Evolutionary conservation across 2,113 vertebrate species (phyloP), one percentile per base, ranked within the genome.

Genomic region (Enhydra lutris): DNA sequence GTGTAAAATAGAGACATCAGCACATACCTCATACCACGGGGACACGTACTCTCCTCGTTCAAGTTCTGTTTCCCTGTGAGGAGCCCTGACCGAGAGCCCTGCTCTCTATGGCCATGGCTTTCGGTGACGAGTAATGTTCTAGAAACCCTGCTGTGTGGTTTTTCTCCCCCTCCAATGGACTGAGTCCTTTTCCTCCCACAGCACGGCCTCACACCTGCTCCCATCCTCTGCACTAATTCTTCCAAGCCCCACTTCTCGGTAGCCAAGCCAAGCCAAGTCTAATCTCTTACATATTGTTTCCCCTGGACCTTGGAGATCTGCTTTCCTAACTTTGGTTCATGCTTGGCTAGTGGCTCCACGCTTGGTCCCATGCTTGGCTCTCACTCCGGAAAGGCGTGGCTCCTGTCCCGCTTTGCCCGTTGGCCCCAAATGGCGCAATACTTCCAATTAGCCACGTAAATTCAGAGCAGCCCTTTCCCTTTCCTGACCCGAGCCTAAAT

Each of bases 141-240:
- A 34, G 65, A 88, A 85, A 65, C 6, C 55, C 4, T 3, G 7
- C 20, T 42, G 6, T 45, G 61, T 85, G 73, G 57, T 45, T 47
- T 78, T 73, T 36, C n/a, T 86, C 42, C 55, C 45, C 20, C 15
- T 12, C 1, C 7, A 81, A 15, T 42, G 42, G 12, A 7, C 14
- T 24, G 39, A 36, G 17, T 50, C 15, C 18, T 63, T 61, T 10
- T 92, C 47, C 7, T 78, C 24, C 4, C 52, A 34, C 6, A 4
- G 36, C 34, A 18, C 39, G 9, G 39, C 11, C 23, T 71, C 21
- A 61, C 0, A 0, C 34, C 34, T 82, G 57, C 0, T 6, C 9
- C n/a, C 29, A 24, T 12, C 10, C 45, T 85, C 36, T 83, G 50
- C 42, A 26, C 24, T 18, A 24, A 47, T 34, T 63, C 50, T 63